A percentile compares a stretch with the other conserved stretches of the same genome.
Conservation (phyloP, 2,113 vertebrate species). For the Microtus oregoni region DNA sequence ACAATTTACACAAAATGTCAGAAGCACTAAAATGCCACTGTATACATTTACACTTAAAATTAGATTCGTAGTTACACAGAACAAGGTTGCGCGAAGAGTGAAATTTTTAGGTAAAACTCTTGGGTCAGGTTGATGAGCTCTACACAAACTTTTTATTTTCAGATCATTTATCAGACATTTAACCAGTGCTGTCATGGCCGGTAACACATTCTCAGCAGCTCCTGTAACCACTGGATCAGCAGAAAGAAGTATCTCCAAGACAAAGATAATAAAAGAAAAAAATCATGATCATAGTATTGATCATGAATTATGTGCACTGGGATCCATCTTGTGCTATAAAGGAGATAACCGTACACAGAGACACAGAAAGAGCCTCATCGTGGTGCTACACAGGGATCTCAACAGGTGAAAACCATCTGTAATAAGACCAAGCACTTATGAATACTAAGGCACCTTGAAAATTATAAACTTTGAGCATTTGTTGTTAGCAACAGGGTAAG, state of each 20-base stretch:
- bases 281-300: neutral
- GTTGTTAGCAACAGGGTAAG: neutral
- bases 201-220: neutral
- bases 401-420: neutral
- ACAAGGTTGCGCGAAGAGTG: neutral
- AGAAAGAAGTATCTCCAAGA: constrained; percentile 9
- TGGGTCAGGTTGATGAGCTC: neutral
- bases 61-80: constrained; percentile 34
- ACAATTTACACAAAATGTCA: constrained; percentile 46
- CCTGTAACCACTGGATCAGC: neutral
- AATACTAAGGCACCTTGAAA: neutral
- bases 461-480: constrained; percentile 5
- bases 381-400: neutral
- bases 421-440: neutral
- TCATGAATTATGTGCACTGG: too few relatives aligned
- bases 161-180: constrained; percentile 13
- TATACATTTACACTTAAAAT: constrained; percentile 59
- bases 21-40: constrained; percentile 29
- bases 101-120: neutral
- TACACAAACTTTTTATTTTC: neutral
- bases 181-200: neutral
- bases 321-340: neutral
- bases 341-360: neutral
- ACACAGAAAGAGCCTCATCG: neutral
- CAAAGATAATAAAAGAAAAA: neutral